Percentiles rank a stretch among this genome's conserved stretches.
Conservation (phyloP, 1,140 invertebrate genomes). For the Parasteatoda tepidariorum region DNA sequence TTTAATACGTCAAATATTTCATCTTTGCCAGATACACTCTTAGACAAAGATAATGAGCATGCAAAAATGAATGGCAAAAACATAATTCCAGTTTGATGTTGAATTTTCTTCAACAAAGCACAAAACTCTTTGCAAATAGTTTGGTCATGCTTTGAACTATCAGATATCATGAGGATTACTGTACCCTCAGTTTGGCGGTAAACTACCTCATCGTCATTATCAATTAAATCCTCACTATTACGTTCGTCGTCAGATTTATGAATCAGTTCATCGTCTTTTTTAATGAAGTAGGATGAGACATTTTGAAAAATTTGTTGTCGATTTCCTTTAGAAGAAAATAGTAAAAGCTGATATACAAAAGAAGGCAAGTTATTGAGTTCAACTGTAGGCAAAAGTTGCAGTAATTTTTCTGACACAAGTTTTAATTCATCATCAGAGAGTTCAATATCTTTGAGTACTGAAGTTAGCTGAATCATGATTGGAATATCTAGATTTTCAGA, state of each 20-base stretch:
- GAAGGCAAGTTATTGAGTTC: constrained; percentile 27
- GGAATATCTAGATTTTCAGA: constrained; percentile 4
- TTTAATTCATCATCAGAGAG: constrained; percentile 39
- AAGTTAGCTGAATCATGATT: constrained; percentile 14
- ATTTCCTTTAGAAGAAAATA: constrained; percentile 35
- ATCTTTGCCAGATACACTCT: constrained; percentile 3
- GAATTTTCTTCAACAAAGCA: constrained; percentile 15
- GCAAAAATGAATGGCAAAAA: constrained; percentile 40
- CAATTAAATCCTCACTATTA: constrained; percentile 35
- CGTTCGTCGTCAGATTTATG: not conserved
- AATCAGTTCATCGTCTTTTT: not conserved
- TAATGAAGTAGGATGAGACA: constrained; percentile 23
- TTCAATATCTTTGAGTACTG: constrained; percentile 42
- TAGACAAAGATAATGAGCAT: constrained; percentile 15
- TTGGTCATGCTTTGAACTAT: constrained; percentile 26
- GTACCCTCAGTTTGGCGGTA: constrained; percentile 52
- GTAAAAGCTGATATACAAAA: constrained; percentile 44
- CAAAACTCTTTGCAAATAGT: constrained; percentile 41
- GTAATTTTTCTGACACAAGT: not conserved
- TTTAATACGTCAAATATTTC: constrained; percentile 69
- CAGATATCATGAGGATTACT: constrained; percentile 37
- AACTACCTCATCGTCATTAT: not conserved
- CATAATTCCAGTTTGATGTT: constrained; percentile 18
- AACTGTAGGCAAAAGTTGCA: constrained; percentile 9
- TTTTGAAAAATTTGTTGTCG: constrained; percentile 8